These are phyloP conservation scores for Hippocampus guttulatus DNA, from an alignment of 2,113 vertebrate genomes.

Conservation along the genomic window DNA sequence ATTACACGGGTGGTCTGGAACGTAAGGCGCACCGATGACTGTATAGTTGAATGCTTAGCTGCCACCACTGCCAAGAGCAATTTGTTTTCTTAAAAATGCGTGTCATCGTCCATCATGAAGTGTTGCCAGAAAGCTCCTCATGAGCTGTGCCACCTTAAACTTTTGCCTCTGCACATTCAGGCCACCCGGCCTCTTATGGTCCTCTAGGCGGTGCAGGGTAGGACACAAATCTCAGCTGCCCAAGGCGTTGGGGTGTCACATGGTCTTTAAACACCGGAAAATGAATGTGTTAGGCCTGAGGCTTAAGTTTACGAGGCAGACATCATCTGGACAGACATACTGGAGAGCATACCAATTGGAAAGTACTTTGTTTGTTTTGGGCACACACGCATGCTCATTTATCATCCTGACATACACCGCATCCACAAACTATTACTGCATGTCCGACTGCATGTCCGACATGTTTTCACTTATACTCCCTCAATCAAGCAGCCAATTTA, in stretches of 20 bases:
- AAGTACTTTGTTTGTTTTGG: background rate
- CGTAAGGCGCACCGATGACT: too few species aligned
- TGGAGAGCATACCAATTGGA: background rate
- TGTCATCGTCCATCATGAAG: slow-evolving; percentile 20
- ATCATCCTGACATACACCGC: background rate
- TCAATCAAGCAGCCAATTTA: background rate
- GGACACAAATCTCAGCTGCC: slow-evolving; percentile 55
- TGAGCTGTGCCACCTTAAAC: slow-evolving; percentile 14
- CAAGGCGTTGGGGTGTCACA: slow-evolving; percentile 37
- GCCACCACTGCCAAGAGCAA: background rate
- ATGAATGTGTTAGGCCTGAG: slow-evolving; percentile 26
- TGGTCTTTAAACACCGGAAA: slow-evolving; percentile 52
- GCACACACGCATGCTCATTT: background rate
- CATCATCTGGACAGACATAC: background rate
- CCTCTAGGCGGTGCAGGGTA: slow-evolving; percentile 22
- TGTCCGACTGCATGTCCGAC: slow-evolving; percentile 8
- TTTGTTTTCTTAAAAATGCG: background rate
- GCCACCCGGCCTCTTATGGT: slow-evolving; percentile 72
- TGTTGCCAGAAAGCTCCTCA: slow-evolving; percentile 46
- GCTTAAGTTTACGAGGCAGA: background rate
- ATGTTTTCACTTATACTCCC: background rate
- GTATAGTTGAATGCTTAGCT: background rate
- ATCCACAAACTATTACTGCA: background rate
- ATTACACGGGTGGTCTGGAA: too few species aligned
- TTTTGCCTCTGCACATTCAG: slow-evolving; percentile 9